These are phyloP conservation scores for Drosophila burlai DNA, from an alignment of 1,140 invertebrate species.

Conservation along the genomic window DNA sequence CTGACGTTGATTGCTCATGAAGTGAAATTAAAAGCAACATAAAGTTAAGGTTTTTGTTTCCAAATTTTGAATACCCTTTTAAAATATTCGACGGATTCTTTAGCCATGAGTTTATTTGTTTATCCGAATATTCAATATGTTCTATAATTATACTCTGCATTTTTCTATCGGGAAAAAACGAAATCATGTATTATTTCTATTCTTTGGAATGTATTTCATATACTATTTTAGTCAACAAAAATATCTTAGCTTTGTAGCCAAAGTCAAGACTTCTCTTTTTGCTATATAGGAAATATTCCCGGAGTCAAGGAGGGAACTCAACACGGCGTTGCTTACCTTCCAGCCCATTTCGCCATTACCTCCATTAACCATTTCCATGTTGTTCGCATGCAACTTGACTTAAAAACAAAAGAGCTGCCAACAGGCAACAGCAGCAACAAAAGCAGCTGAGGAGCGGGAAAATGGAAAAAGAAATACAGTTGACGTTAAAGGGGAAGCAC, in stretches of 20 bases:
- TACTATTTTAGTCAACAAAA: neutral
- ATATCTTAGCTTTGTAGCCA: no score
- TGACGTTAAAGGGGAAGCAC: slow-evolving; percentile 75
- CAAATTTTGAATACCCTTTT: slow-evolving; percentile 5
- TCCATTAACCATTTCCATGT: slow-evolving; percentile 52
- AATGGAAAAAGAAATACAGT: slow-evolving; percentile 51
- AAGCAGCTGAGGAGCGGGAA: slow-evolving; percentile 26
- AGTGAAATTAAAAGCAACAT: slow-evolving; percentile 72
- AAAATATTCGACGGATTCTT: no score
- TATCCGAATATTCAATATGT: no score
- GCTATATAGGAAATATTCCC: neutral
- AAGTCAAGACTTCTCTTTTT: neutral
- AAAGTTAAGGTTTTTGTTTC: slow-evolving; percentile 8
- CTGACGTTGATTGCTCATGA: slow-evolving; percentile 52
- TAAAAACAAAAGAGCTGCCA: slow-evolving; percentile 71
- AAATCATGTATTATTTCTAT: neutral
- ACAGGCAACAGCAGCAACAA: slow-evolving; percentile 62
- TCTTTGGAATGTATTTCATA: neutral
- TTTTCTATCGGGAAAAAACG: neutral
- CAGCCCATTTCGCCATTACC: slow-evolving; percentile 44
- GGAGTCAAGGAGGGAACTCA: slow-evolving; percentile 4
- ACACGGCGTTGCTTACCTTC: slow-evolving; percentile 42
- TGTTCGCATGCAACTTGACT: slow-evolving; percentile 48
- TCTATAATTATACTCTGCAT: no score
- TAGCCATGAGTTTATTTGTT: no score